A percentile compares a stretch with the other conserved stretches of the same genome.
These are phyloP conservation scores for Metellina segmentata DNA, from an alignment of 2,888 invertebrate genomes.

Conservation along the genomic window DNA sequence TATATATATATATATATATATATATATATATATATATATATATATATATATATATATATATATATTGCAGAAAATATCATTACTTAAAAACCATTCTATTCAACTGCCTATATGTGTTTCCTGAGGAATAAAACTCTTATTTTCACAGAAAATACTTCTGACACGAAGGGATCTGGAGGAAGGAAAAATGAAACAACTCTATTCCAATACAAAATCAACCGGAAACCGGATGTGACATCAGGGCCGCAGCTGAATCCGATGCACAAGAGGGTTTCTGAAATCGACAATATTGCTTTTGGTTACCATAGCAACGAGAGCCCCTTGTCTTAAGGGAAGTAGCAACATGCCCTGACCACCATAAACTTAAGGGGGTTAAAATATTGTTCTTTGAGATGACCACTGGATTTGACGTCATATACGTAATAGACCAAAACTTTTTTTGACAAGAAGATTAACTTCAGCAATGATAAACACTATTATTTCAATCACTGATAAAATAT, in stretches of 20 bases:
- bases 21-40: too few relatives aligned
- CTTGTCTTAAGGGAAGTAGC: constrained; percentile 36
- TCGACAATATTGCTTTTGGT: constrained; percentile 50
- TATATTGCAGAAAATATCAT: too few relatives aligned
- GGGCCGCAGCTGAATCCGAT: constrained; percentile 41
- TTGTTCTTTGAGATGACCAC: constrained; percentile 42
- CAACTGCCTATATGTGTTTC: not conserved
- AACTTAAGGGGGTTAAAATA: constrained; percentile 43
- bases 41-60: too few relatives aligned
- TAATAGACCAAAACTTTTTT: too few relatives aligned
- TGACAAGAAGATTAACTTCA: too few relatives aligned
- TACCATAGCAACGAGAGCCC: constrained; percentile 31
- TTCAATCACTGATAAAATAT: too few relatives aligned
- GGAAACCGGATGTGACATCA: constrained; percentile 55
- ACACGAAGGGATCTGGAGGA: not conserved
- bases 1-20: too few relatives aligned
- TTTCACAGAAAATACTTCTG: constrained; percentile 3
- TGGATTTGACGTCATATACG: not conserved
- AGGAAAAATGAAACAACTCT: constrained; percentile 7
- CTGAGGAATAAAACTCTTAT: not conserved
- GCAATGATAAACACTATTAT: too few relatives aligned
- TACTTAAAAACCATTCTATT: not conserved
- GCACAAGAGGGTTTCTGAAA: constrained; percentile 32
- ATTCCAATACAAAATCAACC: constrained; percentile 34
- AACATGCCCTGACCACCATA: not conserved